phyloP scores from a whole-genome alignment of 1,140 invertebrate genomes.

The Chionoecetes opilio region DNA sequence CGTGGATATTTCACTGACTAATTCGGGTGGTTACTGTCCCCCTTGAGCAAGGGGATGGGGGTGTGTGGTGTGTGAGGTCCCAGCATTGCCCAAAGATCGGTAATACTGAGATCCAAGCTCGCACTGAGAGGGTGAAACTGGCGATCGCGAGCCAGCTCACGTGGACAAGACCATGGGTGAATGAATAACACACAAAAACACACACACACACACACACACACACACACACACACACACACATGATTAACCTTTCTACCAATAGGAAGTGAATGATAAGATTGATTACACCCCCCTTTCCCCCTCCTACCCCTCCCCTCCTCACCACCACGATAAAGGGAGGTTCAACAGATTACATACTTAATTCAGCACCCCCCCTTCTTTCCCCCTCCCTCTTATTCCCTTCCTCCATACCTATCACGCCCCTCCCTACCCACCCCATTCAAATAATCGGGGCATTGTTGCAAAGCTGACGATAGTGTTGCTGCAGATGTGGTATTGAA shows the following conservation, averaged over 20 bases:
- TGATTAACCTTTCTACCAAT: background rate
- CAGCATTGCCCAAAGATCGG: no score
- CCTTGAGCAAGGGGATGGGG: no score
- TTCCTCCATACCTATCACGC: no score
- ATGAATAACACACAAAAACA: background rate
- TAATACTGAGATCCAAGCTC: no score
- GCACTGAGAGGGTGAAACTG: no score
- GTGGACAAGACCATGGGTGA: no score
- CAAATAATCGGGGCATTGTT: background rate
- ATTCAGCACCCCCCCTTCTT: background rate
- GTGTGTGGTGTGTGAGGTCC: no score
- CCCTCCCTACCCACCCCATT: no score
- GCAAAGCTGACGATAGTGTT: background rate
- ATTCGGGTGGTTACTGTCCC: no score
- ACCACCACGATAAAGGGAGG: background rate
- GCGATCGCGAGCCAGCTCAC: no score
- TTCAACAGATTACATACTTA: background rate
- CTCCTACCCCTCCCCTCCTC: no score
- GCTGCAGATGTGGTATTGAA: background rate
- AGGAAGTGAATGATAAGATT: background rate
- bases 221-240: conserved; percentile 33
- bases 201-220: conserved; percentile 45
- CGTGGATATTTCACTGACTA: no score
- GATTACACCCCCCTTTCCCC: background rate
- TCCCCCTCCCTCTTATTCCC: background rate